These are phyloP conservation scores for Antechinus stuartii DNA, from an alignment of 2,113 vertebrate genomes.

Conservation along the genomic window DNA sequence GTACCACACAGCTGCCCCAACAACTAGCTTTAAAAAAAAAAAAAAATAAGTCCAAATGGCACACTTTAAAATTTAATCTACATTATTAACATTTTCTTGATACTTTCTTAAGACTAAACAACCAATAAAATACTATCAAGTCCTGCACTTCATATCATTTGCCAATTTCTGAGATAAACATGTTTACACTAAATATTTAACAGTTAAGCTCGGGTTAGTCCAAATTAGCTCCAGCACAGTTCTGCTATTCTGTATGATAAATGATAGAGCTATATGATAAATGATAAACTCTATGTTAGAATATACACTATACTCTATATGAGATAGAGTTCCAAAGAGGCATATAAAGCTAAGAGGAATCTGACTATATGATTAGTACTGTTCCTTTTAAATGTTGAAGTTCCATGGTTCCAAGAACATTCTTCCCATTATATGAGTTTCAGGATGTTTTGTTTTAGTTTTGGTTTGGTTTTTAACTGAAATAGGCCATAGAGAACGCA, in stretches of 20 bases:
- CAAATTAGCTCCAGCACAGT: not conserved
- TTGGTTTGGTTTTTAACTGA: not conserved
- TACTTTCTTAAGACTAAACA: not conserved
- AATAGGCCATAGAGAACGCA: not conserved
- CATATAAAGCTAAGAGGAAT: not conserved
- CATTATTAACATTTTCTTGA: not conserved
- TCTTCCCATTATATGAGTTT: not conserved
- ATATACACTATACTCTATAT: no score
- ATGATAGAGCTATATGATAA: not conserved
- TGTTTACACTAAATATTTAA: not conserved
- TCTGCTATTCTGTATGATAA: not conserved
- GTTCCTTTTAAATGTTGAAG: not conserved
- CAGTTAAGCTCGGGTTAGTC: not conserved
- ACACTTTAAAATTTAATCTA: not conserved
- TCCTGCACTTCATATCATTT: not conserved
- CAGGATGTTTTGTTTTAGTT: not conserved
- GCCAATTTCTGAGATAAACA: not conserved
- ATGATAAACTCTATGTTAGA: no score
- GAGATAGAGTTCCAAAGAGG: not conserved
- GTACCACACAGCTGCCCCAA: no score
- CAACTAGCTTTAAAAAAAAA: no score
- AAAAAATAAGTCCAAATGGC: not conserved
- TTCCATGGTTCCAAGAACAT: not conserved
- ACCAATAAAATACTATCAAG: not conserved
- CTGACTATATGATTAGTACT: not conserved